Conservation (phyloP, 2,797 vertebrate species). For the Cygnus olor region DNA sequence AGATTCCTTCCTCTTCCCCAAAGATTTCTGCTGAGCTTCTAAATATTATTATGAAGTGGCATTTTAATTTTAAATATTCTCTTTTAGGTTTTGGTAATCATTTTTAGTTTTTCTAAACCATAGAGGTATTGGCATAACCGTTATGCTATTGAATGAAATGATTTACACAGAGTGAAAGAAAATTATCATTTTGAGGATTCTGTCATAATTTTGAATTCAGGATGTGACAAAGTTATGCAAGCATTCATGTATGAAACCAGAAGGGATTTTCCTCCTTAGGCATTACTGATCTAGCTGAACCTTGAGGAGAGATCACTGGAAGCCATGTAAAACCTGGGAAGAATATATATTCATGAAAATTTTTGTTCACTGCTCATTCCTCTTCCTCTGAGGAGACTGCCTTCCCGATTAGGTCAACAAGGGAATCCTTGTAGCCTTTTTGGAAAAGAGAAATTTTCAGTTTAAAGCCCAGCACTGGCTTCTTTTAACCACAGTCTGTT, state of each 20-base stretch:
- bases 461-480: not conserved
- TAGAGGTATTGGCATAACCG: not conserved
- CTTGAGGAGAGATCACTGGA: not conserved
- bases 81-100: not conserved
- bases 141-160: not conserved
- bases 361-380: not conserved
- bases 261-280: not conserved
- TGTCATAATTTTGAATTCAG: not conserved
- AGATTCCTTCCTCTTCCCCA: not conserved
- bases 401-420: not conserved
- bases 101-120: not conserved
- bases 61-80: not conserved
- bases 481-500: not conserved
- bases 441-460: not conserved
- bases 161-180: not conserved
- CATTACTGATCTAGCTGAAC: not conserved
- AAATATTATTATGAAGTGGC: not conserved
- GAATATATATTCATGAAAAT: not conserved
- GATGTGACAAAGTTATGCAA: not conserved
- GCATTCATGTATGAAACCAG: not conserved
- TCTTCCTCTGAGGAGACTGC: not conserved
- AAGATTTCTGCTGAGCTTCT: not conserved
- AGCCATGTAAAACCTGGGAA: not conserved
- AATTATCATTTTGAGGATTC: not conserved
- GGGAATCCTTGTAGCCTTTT: not conserved